Conservation (phyloP, 2,113 vertebrate genomes). For the Scatophagus argus region DNA sequence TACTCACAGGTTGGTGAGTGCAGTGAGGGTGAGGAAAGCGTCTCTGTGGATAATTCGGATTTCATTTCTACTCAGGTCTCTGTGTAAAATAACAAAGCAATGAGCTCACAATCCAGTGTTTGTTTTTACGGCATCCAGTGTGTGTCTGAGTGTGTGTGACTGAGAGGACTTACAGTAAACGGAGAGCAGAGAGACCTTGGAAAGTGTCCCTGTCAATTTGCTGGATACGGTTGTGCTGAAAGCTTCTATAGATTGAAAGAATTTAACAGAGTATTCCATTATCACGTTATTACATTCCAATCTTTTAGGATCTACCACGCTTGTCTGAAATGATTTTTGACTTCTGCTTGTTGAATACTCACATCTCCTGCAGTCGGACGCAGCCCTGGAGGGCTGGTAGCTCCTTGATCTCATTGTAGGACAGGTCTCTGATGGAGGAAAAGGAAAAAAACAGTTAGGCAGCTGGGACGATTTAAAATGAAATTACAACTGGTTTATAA, state of each 20-base stretch:
- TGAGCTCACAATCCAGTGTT: conserved; percentile 1
- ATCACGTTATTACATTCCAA: not conserved
- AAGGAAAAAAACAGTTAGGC: conserved; percentile 30
- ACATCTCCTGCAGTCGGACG: conserved; percentile 94
- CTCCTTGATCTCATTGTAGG: conserved; percentile 92
- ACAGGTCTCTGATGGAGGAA: conserved; percentile 88
- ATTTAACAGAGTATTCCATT: not conserved
- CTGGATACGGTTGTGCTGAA: conserved; percentile 93
- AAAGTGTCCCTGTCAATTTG: conserved; percentile 90
- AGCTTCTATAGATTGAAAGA: conserved; percentile 83
- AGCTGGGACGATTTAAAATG: conserved; percentile 7
- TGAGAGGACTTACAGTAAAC: conserved; percentile 89
- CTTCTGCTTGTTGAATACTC: conserved; percentile 73
- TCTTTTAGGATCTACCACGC: not conserved
- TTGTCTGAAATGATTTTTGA: not conserved
- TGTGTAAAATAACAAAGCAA: conserved; percentile 73
- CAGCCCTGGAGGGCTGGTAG: conserved; percentile 92
- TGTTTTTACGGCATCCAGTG: not conserved
- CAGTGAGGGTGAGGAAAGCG: conserved; percentile 88
- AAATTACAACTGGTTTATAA: not conserved
- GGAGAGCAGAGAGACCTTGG: conserved; percentile 88
- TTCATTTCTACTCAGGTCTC: conserved; percentile 95
- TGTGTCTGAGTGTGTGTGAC: not conserved
- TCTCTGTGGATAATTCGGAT: conserved; percentile 90
- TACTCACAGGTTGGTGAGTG: conserved; percentile 95